These are phyloP conservation scores for Menura novaehollandiae DNA, from an alignment of 2,113 vertebrate genomes.

Conservation along the genomic window DNA sequence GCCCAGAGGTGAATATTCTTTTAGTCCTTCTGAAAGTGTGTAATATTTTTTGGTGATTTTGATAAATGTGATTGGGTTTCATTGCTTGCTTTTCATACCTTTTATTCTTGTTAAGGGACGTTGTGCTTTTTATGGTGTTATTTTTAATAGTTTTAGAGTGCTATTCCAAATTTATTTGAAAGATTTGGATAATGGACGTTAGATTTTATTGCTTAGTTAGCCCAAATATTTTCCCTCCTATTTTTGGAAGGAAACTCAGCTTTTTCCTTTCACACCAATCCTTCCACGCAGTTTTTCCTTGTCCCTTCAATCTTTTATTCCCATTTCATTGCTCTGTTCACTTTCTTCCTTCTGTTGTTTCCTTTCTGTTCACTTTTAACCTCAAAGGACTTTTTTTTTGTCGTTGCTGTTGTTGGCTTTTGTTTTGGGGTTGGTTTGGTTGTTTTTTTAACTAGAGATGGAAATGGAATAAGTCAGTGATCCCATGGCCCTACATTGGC, in stretches of 20 bases:
- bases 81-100: not conserved
- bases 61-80: not conserved
- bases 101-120: not conserved
- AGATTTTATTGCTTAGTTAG: not conserved
- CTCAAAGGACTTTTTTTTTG: not conserved
- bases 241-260: not conserved
- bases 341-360: not conserved
- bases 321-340: not conserved
- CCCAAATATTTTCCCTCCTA: not conserved
- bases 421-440: not conserved
- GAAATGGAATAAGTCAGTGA: not conserved
- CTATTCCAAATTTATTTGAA: not conserved
- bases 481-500: not conserved
- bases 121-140: not conserved
- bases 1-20: not conserved
- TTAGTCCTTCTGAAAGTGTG: not conserved
- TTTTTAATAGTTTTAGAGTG: not conserved
- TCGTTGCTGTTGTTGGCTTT: not conserved
- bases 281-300: not conserved
- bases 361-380: not conserved
- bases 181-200: not conserved
- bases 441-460: not conserved
- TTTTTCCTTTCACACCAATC: not conserved
- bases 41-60: not conserved
- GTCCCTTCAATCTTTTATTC: not conserved